Conservation (phyloP, 23 tunicate genomes). For the Phallusia fumigata region DNA sequence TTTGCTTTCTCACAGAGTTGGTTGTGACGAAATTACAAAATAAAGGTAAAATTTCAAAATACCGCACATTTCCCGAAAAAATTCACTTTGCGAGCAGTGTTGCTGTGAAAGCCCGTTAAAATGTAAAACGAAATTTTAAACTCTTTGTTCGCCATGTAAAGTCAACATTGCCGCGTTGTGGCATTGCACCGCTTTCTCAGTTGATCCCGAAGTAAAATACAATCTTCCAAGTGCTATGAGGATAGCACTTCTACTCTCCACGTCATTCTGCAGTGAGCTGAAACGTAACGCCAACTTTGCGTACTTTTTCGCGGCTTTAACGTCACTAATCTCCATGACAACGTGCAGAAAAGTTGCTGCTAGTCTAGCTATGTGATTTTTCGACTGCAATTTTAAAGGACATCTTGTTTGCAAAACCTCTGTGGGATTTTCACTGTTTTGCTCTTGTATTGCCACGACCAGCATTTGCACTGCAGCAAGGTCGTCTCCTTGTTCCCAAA, state of each 20-base stretch:
- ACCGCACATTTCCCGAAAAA: too few relatives aligned
- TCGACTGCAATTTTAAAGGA: not conserved
- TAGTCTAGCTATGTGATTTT: not conserved
- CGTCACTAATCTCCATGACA: constrained; percentile 5
- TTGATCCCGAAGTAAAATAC: not conserved
- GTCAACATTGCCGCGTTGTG: not conserved
- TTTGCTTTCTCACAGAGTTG: too few relatives aligned
- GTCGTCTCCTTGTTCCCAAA: not conserved
- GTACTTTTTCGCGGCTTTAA: not conserved
- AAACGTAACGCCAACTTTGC: not conserved
- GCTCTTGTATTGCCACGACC: not conserved
- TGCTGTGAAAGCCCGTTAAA: too few relatives aligned
- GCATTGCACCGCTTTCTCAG: not conserved
- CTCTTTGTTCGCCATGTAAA: not conserved
- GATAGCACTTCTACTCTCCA: not conserved
- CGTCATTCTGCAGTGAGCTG: not conserved
- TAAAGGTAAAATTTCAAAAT: too few relatives aligned
- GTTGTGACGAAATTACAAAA: too few relatives aligned
- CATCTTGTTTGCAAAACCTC: not conserved
- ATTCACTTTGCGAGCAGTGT: too few relatives aligned
- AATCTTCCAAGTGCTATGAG: not conserved
- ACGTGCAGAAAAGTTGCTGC: not conserved
- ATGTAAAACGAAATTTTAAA: too few relatives aligned
- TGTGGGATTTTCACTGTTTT: too few relatives aligned
- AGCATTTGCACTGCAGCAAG: not conserved